These are phyloP conservation scores for Chionoecetes opilio DNA, from an alignment of 1,140 invertebrate genomes.

Conservation along the genomic window DNA sequence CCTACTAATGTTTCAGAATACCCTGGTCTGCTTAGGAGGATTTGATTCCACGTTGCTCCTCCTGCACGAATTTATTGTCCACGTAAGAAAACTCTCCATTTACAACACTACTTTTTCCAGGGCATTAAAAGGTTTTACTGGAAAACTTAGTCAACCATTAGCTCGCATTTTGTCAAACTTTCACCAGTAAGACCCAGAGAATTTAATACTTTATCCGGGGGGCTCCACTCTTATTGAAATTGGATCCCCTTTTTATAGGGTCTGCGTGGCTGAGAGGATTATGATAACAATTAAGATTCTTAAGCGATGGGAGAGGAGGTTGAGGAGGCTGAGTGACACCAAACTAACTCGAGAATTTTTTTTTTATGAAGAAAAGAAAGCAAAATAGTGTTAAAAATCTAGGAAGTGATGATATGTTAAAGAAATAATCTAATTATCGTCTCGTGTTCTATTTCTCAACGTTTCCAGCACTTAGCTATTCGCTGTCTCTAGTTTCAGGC, in stretches of 20 bases:
- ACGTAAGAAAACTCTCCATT: slow-evolving; percentile 51
- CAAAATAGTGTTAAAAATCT: too few species aligned
- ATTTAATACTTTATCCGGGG: slow-evolving; percentile 56
- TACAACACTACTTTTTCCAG: slow-evolving; percentile 53
- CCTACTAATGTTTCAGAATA: not conserved
- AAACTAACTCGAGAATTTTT: too few species aligned
- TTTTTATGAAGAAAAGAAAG: too few species aligned
- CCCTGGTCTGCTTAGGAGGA: not conserved
- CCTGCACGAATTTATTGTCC: not conserved
- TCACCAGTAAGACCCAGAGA: slow-evolving; percentile 18
- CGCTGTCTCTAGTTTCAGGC: not conserved
- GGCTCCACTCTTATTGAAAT: slow-evolving; percentile 64
- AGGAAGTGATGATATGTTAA: too few species aligned
- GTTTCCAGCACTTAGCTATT: not conserved
- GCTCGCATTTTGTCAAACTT: slow-evolving; percentile 59
- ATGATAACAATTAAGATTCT: slow-evolving; percentile 45
- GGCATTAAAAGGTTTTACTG: slow-evolving; percentile 63
- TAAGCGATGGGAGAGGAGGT: not conserved
- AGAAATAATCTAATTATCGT: too few species aligned
- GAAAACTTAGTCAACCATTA: slow-evolving; percentile 44
- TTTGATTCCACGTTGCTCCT: not conserved
- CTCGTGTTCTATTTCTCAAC: not conserved
- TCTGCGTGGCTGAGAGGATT: not conserved
- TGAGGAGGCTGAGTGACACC: not conserved
- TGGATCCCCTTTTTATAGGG: slow-evolving; percentile 34